A percentile compares a stretch with the other conserved stretches of the same genome.
phyloP scores from a whole-genome alignment of 2,888 invertebrate species.

The Hipparchia semele region DNA sequence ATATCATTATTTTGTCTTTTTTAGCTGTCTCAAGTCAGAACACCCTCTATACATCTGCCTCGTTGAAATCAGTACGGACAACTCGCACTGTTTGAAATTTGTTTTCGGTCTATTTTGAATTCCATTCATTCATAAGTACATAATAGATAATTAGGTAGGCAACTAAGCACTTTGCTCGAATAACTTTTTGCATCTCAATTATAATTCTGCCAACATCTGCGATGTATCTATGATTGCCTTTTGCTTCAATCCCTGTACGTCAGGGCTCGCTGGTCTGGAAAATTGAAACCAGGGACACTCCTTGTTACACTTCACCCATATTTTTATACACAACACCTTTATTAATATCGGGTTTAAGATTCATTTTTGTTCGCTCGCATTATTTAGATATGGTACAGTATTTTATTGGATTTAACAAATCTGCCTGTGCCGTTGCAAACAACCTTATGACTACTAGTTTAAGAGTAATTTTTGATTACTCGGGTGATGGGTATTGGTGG shows the following conservation, averaged over 20 bases:
- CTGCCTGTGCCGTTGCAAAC: neutral
- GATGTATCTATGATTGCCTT: conserved; percentile 41
- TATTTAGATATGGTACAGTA: neutral
- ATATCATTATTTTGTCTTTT: too few relatives aligned
- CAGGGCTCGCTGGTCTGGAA: conserved; percentile 71
- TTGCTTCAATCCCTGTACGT: conserved; percentile 59
- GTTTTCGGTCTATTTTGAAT: too few relatives aligned
- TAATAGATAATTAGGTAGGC: too few relatives aligned
- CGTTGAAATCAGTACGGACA: too few relatives aligned
- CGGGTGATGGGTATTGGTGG: conserved; percentile 30
- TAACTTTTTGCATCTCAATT: conserved; percentile 27
- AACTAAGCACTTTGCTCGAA: too few relatives aligned
- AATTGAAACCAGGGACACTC: conserved; percentile 69
- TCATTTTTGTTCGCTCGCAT: neutral
- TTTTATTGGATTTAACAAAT: neutral
- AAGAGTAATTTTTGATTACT: conserved; percentile 29
- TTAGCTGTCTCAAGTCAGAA: too few relatives aligned
- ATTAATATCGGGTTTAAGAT: neutral
- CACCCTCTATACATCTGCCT: too few relatives aligned
- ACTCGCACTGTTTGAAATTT: too few relatives aligned
- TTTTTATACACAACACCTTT: conserved; percentile 5
- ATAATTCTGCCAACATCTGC: conserved; percentile 62
- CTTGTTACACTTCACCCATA: conserved; percentile 31
- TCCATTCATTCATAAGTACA: too few relatives aligned
- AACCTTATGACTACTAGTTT: neutral